Base-by-base conservation (phyloP, 2,113 vertebrate genomes). In the Lophius piscatorius region DNA sequence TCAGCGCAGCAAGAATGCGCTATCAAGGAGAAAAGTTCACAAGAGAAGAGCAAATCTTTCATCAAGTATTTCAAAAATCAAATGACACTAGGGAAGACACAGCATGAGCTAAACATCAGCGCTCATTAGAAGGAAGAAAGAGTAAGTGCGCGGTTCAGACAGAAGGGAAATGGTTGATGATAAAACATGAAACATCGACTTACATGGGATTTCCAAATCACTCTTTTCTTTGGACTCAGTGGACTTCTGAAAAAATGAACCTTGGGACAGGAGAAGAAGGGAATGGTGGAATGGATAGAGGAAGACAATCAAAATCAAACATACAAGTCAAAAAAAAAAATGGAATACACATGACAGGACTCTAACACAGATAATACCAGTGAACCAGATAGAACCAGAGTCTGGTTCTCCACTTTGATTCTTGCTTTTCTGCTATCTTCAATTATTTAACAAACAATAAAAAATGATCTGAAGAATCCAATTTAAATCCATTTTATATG, bases 161-260 rank as follows among this genome's bases (percentile, higher is more conserved):
- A 63, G 54, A 68, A 65, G 20, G 49, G 60, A 73, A 70, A 35
- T 16, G 36, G 35, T 63, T 60, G 55, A 59, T 49, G 69, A 67
- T 52, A 70, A 92, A 93, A 92, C 74, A 87, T 89, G 88, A 92
- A 90, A 81, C 80, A 88, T 87, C 13, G 90, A 98, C 96, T 98
- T 95, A 98, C 96, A 96, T 95, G 95, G 91, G 92, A 94, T 92
- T 95, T 92, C 96, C 94, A 96, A 94, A 94, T 94, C 94, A 93
- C 89, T 94, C 88, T 93, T 92, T 85, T 91, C 93, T 95, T 94
- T 95, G 90, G 94, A 91, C 88, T 96, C 95, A 85, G 94, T 93
- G 92, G 96, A 94, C 94, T 93, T 94, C 91, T 96, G 95, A 93
- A 94, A 96, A 93, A 97, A 94, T 93, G 95, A 95, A 94, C 94